A percentile compares a stretch with the other conserved stretches of the same genome.
Evolutionary conservation across 2,888 invertebrate genomes (phyloP).

Genomic region (Agriopis marginaria): DNA sequence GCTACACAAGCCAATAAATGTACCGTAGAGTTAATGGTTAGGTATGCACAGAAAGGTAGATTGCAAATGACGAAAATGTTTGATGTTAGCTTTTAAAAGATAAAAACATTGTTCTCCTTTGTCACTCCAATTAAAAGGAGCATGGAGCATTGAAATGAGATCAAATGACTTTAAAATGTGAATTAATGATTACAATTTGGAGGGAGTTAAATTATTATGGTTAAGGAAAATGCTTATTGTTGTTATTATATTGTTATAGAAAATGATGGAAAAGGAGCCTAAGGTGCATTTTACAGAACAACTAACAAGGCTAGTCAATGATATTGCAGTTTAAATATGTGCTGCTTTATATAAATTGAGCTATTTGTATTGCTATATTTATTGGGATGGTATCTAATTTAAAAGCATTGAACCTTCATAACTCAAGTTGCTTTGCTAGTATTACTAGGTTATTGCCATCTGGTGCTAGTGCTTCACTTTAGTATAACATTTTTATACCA

Average conservation of each 20-base stretch:
- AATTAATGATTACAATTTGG: background rate
- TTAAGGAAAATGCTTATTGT: slow-evolving; percentile 10
- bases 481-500: slow-evolving; percentile 67
- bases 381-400: slow-evolving; percentile 24
- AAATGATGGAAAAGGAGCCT: slow-evolving; percentile 41
- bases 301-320: slow-evolving; percentile 72
- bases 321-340: slow-evolving; percentile 49
- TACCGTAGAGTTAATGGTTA: slow-evolving; percentile 22
- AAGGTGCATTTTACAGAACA: slow-evolving; percentile 60
- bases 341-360: slow-evolving; percentile 9
- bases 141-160: background rate
- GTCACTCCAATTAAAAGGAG: background rate
- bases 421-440: slow-evolving; percentile 61
- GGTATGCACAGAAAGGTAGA: slow-evolving; percentile 4
- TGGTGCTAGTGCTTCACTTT: slow-evolving; percentile 77
- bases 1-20: slow-evolving; percentile 52
- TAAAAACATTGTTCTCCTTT: background rate
- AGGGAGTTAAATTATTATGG: background rate
- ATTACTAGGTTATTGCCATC: slow-evolving; percentile 66
- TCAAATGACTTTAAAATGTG: background rate
- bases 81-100: slow-evolving; percentile 4
- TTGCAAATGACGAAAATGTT: slow-evolving; percentile 8
- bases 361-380: slow-evolving; percentile 28
- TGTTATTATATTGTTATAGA: slow-evolving; percentile 17
- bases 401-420: slow-evolving; percentile 8